Percentiles rank a stretch among this genome's conserved stretches.
Conservation (phyloP, 2,888 invertebrate species). For the Ischnura elegans region DNA sequence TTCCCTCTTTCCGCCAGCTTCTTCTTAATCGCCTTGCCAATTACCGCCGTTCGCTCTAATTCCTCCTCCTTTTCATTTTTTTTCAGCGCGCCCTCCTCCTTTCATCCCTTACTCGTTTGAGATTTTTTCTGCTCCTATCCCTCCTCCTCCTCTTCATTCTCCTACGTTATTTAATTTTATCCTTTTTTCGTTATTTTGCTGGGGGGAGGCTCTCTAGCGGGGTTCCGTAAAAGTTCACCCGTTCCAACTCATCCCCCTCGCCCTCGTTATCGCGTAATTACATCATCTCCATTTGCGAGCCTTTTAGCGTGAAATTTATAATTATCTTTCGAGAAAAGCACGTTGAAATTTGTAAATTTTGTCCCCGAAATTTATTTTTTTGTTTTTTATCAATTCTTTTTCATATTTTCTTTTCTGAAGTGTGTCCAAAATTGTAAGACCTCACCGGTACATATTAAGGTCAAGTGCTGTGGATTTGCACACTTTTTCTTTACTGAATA, state of each 20-base stretch:
- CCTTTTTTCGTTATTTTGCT: background rate
- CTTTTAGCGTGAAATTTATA: background rate
- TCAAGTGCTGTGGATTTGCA: too few relatives aligned
- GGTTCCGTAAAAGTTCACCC: background rate
- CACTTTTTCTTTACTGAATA: too few relatives aligned
- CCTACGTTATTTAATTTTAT: background rate
- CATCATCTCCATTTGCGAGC: slow-evolving; percentile 7
- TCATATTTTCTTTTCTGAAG: background rate
- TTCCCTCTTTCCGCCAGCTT: too few relatives aligned
- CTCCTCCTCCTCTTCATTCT: background rate
- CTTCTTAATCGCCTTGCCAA: slow-evolving; percentile 51
- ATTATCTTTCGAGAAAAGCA: background rate
- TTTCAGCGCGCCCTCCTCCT: background rate
- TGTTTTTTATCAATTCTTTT: background rate
- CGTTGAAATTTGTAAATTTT: background rate
- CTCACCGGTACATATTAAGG: too few relatives aligned
- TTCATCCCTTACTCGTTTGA: background rate
- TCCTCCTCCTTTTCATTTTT: background rate
- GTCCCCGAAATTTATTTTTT: background rate
- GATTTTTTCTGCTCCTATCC: background rate
- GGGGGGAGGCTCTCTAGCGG: background rate
- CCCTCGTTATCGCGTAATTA: slow-evolving; percentile 9
- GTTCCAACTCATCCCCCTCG: too few relatives aligned
- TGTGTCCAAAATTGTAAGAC: background rate
- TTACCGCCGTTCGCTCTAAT: slow-evolving; percentile 43